Base-by-base conservation (phyloP, 2,888 invertebrate species). In the Sarcophaga subvicina region DNA sequence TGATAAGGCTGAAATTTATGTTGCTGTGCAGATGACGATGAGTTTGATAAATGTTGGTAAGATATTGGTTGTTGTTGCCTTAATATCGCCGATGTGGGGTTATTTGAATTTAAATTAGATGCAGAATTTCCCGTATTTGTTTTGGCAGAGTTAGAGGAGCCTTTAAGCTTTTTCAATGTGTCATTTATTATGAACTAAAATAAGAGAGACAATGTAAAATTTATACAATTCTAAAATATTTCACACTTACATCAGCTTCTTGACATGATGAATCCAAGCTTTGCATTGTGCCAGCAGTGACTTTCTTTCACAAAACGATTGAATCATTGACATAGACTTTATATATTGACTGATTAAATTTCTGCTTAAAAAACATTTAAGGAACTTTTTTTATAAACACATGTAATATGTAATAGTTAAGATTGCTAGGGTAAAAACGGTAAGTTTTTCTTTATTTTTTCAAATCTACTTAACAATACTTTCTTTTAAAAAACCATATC, bases 231-330 rank as follows among this genome's bases (percentile, higher is more conserved):
- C 20, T 45, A 12, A 2, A 25, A 64, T 62, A 71, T 63, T 20
- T 10, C 59, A 89, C 89, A 94, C 95, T 94, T 93, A 95, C 95
- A 94, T 95, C 95, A 94, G 95, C 95, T 94, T 95, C 95, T 94
- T 95, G 95, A 94, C 95, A 95, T 94, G 95, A 94, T 94, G 95
- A 95, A 94, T 95, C 95, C 94, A 95, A 94, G 94, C 95, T 95
- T 95, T 95, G 95, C 95, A 95, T 95, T 94, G 94, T 95, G 95
- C 91, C 91, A 90, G 91, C 91, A 91, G 92, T 90, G 91, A 90
- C 90, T 90, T 91, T 90, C 88, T 88, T 89, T 88, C 89, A 87
- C 82, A 85, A 88, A 78, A 81, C 88, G 90, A 89, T 88, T 89
- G 89, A 90, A 89, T 90, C 90, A 90, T 90, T 91, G 90, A 89